phyloP scores from a whole-genome alignment of 2,113 vertebrate genomes.

The Naja naja region DNA sequence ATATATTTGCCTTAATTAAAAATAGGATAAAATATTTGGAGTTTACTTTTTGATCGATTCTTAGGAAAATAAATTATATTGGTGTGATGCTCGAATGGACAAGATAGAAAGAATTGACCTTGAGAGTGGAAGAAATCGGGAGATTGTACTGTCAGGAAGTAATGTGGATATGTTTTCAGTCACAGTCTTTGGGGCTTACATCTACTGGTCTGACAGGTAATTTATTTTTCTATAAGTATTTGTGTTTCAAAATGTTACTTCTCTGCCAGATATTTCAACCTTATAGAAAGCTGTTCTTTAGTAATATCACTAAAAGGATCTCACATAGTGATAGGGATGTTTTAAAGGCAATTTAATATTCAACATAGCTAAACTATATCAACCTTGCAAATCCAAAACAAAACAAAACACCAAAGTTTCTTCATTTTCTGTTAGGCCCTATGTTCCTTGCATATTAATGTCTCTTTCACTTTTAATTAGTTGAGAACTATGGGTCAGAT shows the following conservation, averaged over 20 bases:
- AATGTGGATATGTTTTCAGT: conserved; percentile 98
- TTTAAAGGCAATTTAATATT: conserved; percentile 58
- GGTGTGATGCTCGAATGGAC: conserved; percentile 98
- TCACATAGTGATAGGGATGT: conserved; percentile 54
- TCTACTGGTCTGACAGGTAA: conserved; percentile 99
- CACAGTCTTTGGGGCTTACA: conserved; percentile 96
- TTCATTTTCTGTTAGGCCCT: conserved; percentile 48
- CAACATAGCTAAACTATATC: conserved; percentile 52
- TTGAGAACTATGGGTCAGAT: conserved; percentile 67
- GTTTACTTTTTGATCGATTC: conserved; percentile 81
- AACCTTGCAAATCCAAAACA: conserved; percentile 45
- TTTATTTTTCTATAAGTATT: conserved; percentile 89
- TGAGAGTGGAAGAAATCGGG: conserved; percentile 92
- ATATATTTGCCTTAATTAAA: conserved; percentile 64
- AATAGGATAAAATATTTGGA: conserved; percentile 52
- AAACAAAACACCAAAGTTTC: conserved; percentile 17
- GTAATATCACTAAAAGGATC: conserved; percentile 67
- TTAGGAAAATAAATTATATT: conserved; percentile 99
- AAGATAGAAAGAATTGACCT: conserved; percentile 99
- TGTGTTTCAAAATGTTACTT: conserved; percentile 71
- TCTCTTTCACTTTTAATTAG: conserved; percentile 68
- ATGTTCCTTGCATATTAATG: conserved; percentile 62
- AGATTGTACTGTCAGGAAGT: conserved; percentile 94
- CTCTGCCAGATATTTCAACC: conserved; percentile 73
- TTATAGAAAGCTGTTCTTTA: conserved; percentile 71